Evolutionary conservation across 2,888 invertebrate species (phyloP).

Genomic region (Tigriopus californicus): DNA sequence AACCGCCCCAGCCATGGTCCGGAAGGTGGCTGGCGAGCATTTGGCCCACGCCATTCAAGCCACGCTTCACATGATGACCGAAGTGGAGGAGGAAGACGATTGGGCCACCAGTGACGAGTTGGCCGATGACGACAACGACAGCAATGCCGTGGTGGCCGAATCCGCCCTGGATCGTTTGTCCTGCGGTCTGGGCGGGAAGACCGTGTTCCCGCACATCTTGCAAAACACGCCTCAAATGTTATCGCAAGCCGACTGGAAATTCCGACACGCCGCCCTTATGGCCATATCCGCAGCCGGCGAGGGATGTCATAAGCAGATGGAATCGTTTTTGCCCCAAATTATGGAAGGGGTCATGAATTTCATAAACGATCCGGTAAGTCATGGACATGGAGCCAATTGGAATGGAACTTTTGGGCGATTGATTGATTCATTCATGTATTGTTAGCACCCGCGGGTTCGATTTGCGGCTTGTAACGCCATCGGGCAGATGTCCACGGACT

Average conservation of each 20-base stretch:
- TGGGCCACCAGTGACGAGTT: conserved; percentile 48
- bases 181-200: conserved; percentile 87
- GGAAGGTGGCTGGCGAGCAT: conserved; percentile 42
- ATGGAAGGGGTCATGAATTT: conserved; percentile 74
- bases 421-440: neutral
- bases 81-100: conserved; percentile 72
- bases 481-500: conserved; percentile 97
- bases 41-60: conserved; percentile 47
- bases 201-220: conserved; percentile 72
- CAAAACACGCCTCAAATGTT: conserved; percentile 71
- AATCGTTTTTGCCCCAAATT: conserved; percentile 73
- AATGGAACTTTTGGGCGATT: neutral
- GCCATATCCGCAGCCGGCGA: conserved; percentile 95
- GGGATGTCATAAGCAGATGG: conserved; percentile 98
- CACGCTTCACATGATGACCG: conserved; percentile 82
- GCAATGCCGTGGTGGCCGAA: conserved; percentile 86
- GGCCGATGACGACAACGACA: conserved; percentile 36
- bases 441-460: conserved; percentile 66
- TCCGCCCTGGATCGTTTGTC: conserved; percentile 88
- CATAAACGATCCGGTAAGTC: conserved; percentile 55
- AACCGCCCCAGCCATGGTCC: conserved; percentile 86
- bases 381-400: too few species aligned
- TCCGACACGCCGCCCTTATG: conserved; percentile 88
- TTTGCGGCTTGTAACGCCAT: conserved; percentile 97
- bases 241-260: conserved; percentile 33